These are phyloP conservation scores for Cantharis flavilabris DNA, from an alignment of 2,888 invertebrate species.

Conservation along the genomic window DNA sequence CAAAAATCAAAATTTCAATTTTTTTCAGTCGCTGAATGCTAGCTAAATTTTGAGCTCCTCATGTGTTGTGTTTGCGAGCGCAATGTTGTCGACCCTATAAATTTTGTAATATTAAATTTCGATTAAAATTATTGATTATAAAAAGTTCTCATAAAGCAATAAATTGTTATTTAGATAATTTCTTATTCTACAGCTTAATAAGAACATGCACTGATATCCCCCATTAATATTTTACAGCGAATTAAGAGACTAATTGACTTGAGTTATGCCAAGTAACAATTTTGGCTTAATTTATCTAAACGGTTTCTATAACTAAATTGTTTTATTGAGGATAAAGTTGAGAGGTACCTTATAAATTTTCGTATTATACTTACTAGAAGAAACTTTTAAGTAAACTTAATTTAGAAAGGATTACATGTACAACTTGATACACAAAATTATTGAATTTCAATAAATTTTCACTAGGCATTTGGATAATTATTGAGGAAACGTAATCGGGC, in stretches of 20 bases:
- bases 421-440: neutral
- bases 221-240: neutral
- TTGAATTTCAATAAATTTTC: neutral
- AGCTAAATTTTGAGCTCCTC: neutral
- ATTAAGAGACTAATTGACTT: neutral
- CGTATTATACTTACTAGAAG: neutral
- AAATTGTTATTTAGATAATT: neutral
- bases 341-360: neutral
- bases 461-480: neutral
- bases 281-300: neutral
- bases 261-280: neutral
- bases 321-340: constrained; percentile 2
- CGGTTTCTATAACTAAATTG: constrained; percentile 1
- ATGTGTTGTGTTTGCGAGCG: neutral
- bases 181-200: neutral
- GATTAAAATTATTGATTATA: neutral
- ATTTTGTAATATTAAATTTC: neutral
- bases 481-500: neutral
- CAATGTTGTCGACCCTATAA: neutral
- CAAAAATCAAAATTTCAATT: too few relatives aligned
- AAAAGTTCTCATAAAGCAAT: neutral
- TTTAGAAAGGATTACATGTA: neutral
- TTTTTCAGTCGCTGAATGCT: too few relatives aligned
- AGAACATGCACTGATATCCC: neutral
- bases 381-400: neutral